phyloP scores from a whole-genome alignment of 2,888 invertebrate species.

The Megaustenia siamemsis region DNA sequence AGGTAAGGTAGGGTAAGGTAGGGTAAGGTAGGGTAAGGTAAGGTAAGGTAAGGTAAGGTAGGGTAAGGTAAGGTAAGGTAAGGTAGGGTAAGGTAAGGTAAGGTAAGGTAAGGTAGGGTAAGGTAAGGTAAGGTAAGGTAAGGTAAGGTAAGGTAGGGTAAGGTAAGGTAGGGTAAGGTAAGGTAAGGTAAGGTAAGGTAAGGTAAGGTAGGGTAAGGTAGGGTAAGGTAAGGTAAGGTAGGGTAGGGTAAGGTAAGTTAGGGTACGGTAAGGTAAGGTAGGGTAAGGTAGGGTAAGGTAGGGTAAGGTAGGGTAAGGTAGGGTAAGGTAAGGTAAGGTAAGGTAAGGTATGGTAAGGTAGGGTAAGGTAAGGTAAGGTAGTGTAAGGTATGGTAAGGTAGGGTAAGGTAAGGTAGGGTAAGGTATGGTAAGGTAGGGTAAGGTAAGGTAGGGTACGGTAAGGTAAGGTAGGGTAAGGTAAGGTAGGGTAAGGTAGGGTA shows the following conservation, averaged over 20 bases:
- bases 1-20: not conserved
- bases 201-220: not conserved
- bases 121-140: not conserved
- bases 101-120: constrained; percentile 1
- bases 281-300: too few relatives aligned
- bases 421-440: too few relatives aligned
- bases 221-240: not conserved
- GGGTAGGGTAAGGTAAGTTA: not conserved
- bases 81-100: not conserved
- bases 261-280: too few relatives aligned
- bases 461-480: too few relatives aligned
- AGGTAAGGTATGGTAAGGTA: too few relatives aligned
- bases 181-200: not conserved
- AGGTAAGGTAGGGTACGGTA: too few relatives aligned
- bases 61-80: not conserved
- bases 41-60: not conserved
- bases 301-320: too few relatives aligned
- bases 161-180: not conserved
- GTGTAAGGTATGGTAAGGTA: too few relatives aligned
- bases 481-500: too few relatives aligned
- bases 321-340: too few relatives aligned
- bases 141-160: not conserved
- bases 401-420: too few relatives aligned
- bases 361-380: too few relatives aligned
- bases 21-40: not conserved